phyloP scores from a whole-genome alignment of 37 sponge, comb jelly and placozoan genomes.

The Haliclona indistincta region DNA sequence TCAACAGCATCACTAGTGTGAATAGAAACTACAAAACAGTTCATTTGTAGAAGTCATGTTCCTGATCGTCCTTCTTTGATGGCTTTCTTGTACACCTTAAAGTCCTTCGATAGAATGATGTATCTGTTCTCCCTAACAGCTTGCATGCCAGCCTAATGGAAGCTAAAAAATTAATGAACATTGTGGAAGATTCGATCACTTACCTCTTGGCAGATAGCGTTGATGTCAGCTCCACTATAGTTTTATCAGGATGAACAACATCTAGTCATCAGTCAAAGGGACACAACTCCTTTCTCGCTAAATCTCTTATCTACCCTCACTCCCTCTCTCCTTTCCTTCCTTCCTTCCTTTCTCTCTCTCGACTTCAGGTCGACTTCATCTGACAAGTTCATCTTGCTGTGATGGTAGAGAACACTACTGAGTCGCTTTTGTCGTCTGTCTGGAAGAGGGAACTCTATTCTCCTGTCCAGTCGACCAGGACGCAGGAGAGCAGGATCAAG shows the following conservation, averaged over 20 bases:
- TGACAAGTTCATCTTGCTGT: slow-evolving; percentile 97
- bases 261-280: slow-evolving; percentile 86
- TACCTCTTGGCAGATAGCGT: slow-evolving; percentile 99
- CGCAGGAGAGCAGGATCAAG: slow-evolving; percentile 97
- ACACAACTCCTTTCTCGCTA: too few relatives aligned
- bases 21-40: not conserved
- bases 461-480: slow-evolving; percentile 95
- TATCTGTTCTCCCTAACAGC: slow-evolving; percentile 98
- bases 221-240: slow-evolving; percentile 97
- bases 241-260: slow-evolving; percentile 96
- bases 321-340: not conserved
- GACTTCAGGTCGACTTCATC: slow-evolving; percentile 95
- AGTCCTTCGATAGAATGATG: slow-evolving; percentile 94
- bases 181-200: not conserved
- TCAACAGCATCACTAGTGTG: too few relatives aligned
- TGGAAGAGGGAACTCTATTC: slow-evolving; percentile 98
- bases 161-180: not conserved
- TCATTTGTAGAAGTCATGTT: slow-evolving; percentile 96
- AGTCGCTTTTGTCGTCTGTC: slow-evolving; percentile 95
- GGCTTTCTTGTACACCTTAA: slow-evolving; percentile 97
- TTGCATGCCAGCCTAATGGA: slow-evolving; percentile 92
- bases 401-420: slow-evolving; percentile 89
- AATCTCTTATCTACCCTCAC: too few relatives aligned
- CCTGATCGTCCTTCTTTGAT: slow-evolving; percentile 91
- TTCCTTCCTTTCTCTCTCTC: not conserved